Percentiles rank a stretch among this genome's conserved stretches.
Conservation (phyloP, 2,113 vertebrate genomes). For the Corydoras maculifer region DNA sequence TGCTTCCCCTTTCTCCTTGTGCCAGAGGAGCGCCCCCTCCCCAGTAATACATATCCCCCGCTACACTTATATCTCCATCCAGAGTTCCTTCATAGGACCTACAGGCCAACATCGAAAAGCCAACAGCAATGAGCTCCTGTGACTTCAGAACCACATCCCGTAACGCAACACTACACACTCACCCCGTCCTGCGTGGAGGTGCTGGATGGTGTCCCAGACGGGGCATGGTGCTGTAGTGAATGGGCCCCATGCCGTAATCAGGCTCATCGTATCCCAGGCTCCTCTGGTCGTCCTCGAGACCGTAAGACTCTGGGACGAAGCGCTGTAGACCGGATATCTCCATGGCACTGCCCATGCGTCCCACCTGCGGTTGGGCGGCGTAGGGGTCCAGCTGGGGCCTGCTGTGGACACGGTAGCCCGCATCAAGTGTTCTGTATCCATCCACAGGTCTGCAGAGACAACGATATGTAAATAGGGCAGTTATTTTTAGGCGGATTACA, state of each 20-base stretch:
- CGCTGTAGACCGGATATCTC: constrained; percentile 75
- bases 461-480: no score
- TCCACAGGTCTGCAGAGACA: constrained; percentile 57
- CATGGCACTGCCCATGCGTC: constrained; percentile 79
- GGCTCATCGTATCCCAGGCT: constrained; percentile 86
- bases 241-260: constrained; percentile 79
- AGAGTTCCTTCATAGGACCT: constrained; percentile 93
- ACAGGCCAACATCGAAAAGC: constrained; percentile 63
- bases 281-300: constrained; percentile 88
- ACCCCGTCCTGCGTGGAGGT: constrained; percentile 78
- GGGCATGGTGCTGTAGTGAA: constrained; percentile 82
- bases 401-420: constrained; percentile 77
- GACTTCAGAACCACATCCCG: background rate
- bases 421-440: constrained; percentile 71
- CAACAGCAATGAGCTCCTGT: no score
- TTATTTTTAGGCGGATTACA: no score
- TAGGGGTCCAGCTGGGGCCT: constrained; percentile 82
- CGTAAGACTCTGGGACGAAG: constrained; percentile 81
- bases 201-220: constrained; percentile 65
- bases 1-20: constrained; percentile 83
- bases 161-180: background rate
- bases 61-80: constrained; percentile 74
- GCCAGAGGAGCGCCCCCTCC: constrained; percentile 74
- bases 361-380: constrained; percentile 87
- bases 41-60: constrained; percentile 82